phyloP scores from a whole-genome alignment of 53 echinoderm and acorn worm genomes.

The Mesocentrotus franciscanus region DNA sequence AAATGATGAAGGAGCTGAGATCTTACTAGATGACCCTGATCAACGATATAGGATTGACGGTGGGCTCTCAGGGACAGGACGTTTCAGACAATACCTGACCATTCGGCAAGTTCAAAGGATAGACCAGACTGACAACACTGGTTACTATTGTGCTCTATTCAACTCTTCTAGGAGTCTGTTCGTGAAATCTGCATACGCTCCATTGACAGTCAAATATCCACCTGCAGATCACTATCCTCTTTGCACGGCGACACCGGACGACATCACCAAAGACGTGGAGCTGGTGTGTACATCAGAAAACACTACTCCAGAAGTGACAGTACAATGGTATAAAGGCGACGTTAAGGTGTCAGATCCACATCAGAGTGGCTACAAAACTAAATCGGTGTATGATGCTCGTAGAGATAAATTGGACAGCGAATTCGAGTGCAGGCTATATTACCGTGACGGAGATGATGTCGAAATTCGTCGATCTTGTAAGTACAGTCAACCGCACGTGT shows the following conservation, averaged over 20 bases:
- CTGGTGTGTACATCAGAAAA: constrained; percentile 50
- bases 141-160: constrained; percentile 35
- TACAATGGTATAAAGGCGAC: constrained; percentile 53
- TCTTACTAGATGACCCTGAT: neutral
- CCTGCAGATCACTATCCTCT: constrained; percentile 57
- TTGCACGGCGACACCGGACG: constrained; percentile 54
- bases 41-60: neutral
- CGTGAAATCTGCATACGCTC: neutral
- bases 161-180: neutral
- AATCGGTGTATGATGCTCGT: neutral
- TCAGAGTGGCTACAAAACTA: neutral
- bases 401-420: neutral
- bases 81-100: constrained; percentile 25
- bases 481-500: neutral
- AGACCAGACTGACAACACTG: constrained; percentile 47
- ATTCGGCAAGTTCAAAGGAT: constrained; percentile 17
- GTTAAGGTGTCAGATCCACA: constrained; percentile 8
- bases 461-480: constrained; percentile 35
- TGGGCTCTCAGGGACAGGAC: neutral
- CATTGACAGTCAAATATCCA: constrained; percentile 39
- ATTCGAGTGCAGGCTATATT: constrained; percentile 54
- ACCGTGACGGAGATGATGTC: neutral
- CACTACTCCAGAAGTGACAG: constrained; percentile 12
- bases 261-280: neutral
- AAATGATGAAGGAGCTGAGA: neutral